phyloP scores from a whole-genome alignment of 37 sponge, comb jelly and placozoan genomes.

The Chondrosia reniformis region DNA sequence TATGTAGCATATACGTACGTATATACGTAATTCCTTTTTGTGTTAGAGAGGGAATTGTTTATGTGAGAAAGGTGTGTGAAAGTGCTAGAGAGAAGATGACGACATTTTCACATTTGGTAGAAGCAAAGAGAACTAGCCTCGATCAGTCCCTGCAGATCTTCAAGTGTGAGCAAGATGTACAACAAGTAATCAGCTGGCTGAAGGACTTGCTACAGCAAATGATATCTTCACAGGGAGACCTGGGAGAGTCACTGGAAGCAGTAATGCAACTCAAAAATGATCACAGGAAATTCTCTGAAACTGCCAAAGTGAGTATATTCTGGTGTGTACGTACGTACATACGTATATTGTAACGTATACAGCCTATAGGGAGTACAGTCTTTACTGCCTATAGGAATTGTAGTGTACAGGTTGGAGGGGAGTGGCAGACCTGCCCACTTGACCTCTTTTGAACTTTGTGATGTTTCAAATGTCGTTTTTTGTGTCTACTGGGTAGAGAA shows the following conservation, averaged over 20 bases:
- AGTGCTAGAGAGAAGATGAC: slow-evolving; percentile 35
- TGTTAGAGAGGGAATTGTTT: slow-evolving; percentile 2
- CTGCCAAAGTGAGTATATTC: slow-evolving; percentile 49
- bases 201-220: slow-evolving; percentile 35
- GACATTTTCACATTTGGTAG: slow-evolving; percentile 44
- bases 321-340: background rate
- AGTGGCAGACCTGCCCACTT: no score
- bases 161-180: slow-evolving; percentile 61
- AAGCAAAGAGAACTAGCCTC: slow-evolving; percentile 33
- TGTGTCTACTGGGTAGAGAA: no score
- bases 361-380: no score
- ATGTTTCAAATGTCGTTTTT: no score
- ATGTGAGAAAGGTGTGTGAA: slow-evolving; percentile 27
- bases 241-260: slow-evolving; percentile 38
- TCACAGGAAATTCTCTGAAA: slow-evolving; percentile 45
- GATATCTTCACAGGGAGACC: slow-evolving; percentile 20
- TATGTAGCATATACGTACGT: background rate
- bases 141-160: slow-evolving; percentile 62
- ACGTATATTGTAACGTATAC: background rate
- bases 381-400: no score
- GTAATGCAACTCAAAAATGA: slow-evolving; percentile 30
- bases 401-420: no score
- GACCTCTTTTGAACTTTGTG: no score
- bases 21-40: background rate
- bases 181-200: slow-evolving; percentile 45